Evolutionary conservation across 1,140 invertebrate species (phyloP).

Genomic region (Drosophila azteca): DNA sequence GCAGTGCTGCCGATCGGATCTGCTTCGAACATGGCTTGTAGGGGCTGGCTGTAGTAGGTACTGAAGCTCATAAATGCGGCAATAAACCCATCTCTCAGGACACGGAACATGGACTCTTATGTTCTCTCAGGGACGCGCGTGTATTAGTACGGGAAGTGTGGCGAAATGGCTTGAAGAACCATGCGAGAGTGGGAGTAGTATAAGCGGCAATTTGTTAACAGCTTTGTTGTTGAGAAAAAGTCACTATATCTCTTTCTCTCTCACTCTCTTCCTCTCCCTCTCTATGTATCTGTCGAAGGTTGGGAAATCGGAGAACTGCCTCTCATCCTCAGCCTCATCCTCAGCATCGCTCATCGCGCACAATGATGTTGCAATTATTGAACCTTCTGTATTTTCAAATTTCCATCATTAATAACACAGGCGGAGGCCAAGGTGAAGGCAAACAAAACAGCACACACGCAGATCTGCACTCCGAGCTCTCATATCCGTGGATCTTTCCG

Average conservation of each 20-base stretch:
- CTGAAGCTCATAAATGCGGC: constrained; percentile 45
- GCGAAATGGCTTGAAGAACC: constrained; percentile 35
- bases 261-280: neutral
- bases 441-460: too few species aligned
- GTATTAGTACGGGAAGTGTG: constrained; percentile 39
- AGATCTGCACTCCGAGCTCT: too few species aligned
- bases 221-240: constrained; percentile 61
- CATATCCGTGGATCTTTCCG: neutral
- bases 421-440: constrained; percentile 76
- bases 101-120: constrained; percentile 41
- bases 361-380: constrained; percentile 83
- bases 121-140: constrained; percentile 66
- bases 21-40: neutral
- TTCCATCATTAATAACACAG: constrained; percentile 84
- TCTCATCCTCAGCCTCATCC: constrained; percentile 6
- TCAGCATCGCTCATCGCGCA: constrained; percentile 46
- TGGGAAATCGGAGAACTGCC: constrained; percentile 51
- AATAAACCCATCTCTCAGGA: constrained; percentile 60
- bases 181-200: constrained; percentile 7
- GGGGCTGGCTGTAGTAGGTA: constrained; percentile 25
- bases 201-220: constrained; percentile 64
- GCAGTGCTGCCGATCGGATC: constrained; percentile 73
- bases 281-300: constrained; percentile 1
- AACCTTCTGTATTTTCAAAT: constrained; percentile 84
- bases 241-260: constrained; percentile 28